These are phyloP conservation scores for Aulostomus chinensis DNA, from an alignment of 2,797 vertebrate genomes.

Conservation along the genomic window DNA sequence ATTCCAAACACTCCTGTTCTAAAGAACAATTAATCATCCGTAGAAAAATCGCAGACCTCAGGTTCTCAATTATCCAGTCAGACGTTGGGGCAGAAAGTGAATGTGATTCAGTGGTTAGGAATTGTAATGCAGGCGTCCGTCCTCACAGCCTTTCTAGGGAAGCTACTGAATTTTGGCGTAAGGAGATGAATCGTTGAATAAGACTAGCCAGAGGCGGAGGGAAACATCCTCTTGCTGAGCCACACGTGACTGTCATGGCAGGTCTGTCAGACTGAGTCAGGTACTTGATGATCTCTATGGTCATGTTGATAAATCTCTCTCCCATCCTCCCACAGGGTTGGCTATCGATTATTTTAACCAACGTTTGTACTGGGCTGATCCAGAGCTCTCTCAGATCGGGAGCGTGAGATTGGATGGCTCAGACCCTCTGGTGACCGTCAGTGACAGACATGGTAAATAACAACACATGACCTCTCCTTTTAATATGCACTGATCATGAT, in stretches of 20 bases:
- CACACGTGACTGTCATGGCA: no score
- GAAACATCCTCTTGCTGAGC: no score
- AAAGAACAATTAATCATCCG: conserved; percentile 69
- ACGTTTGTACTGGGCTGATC: conserved; percentile 96
- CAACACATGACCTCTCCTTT: no score
- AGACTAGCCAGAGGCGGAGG: conserved; percentile 12
- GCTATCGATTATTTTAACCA: conserved; percentile 95
- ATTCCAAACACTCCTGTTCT: conserved; percentile 59
- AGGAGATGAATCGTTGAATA: conserved; percentile 19
- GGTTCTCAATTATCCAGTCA: conserved; percentile 53
- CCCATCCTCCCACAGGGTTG: conserved; percentile 84
- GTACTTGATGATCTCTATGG: no score
- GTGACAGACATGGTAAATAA: conserved; percentile 88
- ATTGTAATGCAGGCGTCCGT: conserved; percentile 28
- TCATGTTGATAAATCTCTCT: neutral
- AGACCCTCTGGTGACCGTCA: conserved; percentile 86
- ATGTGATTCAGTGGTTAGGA: conserved; percentile 35
- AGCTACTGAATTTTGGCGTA: no score
- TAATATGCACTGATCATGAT: no score
- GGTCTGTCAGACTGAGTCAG: no score
- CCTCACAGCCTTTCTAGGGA: no score
- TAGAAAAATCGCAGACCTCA: conserved; percentile 55
- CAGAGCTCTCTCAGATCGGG: conserved; percentile 93
- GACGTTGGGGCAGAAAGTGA: conserved; percentile 37
- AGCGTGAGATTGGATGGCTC: conserved; percentile 94